Evolutionary conservation across 1,140 invertebrate genomes (phyloP).

Genomic region (Meloidogyne floridensis): DNA sequence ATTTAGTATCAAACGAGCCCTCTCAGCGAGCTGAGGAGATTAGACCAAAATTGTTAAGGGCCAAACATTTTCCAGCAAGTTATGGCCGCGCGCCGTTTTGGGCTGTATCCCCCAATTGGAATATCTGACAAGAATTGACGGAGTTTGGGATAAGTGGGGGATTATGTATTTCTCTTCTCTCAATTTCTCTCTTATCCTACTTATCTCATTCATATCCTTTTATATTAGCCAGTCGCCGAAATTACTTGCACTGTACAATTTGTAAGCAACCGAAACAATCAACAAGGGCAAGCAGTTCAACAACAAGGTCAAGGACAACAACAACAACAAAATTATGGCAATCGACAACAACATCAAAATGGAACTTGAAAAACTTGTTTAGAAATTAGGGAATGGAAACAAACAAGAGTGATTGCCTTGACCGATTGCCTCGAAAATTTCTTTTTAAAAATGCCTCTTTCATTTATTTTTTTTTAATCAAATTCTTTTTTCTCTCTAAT

Average conservation of each 20-base stretch:
- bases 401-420: not conserved
- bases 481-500: not conserved
- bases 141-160: not conserved
- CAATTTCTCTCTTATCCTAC: not conserved
- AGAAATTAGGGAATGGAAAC: not conserved
- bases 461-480: not conserved
- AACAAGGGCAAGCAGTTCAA: not conserved
- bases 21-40: too few species aligned
- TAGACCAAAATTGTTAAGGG: too few species aligned
- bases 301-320: not conserved
- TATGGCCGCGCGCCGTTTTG: too few species aligned
- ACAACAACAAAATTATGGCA: not conserved
- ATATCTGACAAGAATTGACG: too few species aligned
- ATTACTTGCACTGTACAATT: conserved; percentile 9
- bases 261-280: conserved; percentile 2
- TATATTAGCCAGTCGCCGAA: conserved; percentile 12
- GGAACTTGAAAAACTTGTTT: not conserved
- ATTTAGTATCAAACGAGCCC: too few species aligned
- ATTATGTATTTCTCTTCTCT: not conserved
- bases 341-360: not conserved
- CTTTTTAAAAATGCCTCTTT: not conserved
- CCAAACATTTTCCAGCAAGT: too few species aligned
- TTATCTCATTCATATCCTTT: not conserved
- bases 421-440: not conserved
- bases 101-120: too few species aligned